Base-by-base conservation (phyloP, 1,140 invertebrate species). In the Euura saliciscinereae region DNA sequence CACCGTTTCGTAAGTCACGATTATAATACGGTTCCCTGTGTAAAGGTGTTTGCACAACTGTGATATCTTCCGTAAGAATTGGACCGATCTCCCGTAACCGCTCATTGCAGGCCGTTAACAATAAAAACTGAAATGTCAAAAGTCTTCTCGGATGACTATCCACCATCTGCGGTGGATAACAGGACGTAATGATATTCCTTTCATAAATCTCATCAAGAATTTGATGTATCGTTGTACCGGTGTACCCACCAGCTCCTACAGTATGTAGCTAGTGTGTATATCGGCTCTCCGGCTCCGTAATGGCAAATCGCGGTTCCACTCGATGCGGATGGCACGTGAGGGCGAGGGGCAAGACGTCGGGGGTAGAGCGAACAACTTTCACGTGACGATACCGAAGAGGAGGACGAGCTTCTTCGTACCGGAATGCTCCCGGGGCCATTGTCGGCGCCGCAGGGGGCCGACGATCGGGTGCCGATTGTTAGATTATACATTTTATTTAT, bases 291-390 rank as follows among this genome's bases (percentile, higher is more conserved):
- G 51, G 13, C 28, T 28, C 28, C 28, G 51, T 59, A 59, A 59
- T 59, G 51, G 51, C 51, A 59, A 59, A 59, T 59, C 51, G 8
- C 13, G 51, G 51, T 59, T 59, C 51, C 8, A 59, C 3, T n/a
- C 51, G 51, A 59, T 59, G 51, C 51, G 51, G 51, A 59, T 59
- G 51, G 51, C 51, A 59, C 51, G 51, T n/a, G 51, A 59, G 51
- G 51, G 5, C 51, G 51, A 59, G 3, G 51, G 51, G 51, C 10
- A 59, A 6, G 51, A n/a, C 51, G 51, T 59, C 51, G 3, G 51
- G 51, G 67, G 74, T 74, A 75, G 75, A 76, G 77, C 43, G 79
- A 79, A 78, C 78, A 80, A 82, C 79, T 82, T 82, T 82, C 80
- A 82, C 79, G 80, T 78, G 78, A 79, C 79, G 78, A 76, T 75